phyloP scores from a whole-genome alignment of 35 echinoderm and acorn worm species.

The Ptychodera flava region DNA sequence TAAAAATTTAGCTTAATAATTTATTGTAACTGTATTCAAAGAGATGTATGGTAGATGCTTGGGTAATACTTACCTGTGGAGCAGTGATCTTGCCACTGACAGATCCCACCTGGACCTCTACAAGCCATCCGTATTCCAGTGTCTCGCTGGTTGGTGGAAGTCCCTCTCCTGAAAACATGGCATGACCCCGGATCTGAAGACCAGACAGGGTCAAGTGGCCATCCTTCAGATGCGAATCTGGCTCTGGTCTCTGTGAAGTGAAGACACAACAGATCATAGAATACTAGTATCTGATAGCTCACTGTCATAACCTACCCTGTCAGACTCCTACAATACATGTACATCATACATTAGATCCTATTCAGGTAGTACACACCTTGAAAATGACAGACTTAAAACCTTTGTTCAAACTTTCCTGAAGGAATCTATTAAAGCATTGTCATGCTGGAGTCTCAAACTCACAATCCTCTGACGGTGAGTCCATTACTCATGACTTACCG shows the following conservation, averaged over 20 bases:
- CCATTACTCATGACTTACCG: no score
- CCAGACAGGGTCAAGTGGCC: constrained; percentile 76
- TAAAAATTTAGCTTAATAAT: no score
- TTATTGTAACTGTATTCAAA: no score
- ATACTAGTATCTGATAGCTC: background rate
- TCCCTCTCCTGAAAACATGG: constrained; percentile 90
- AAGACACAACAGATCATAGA: background rate
- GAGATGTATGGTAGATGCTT: no score
- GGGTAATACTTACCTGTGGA: constrained; percentile 80
- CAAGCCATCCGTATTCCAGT: constrained; percentile 91
- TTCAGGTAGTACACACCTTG: no score
- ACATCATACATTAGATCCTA: no score
- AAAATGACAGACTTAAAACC: no score
- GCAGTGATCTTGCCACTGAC: constrained; percentile 68
- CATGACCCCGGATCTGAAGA: constrained; percentile 72
- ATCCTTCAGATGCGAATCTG: constrained; percentile 41
- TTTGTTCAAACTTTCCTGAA: no score
- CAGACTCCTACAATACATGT: no score
- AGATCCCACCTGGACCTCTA: constrained; percentile 79
- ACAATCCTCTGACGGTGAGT: no score
- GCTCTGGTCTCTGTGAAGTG: constrained; percentile 25
- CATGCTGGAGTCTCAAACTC: no score
- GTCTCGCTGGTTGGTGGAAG: constrained; percentile 52
- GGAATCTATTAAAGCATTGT: no score
- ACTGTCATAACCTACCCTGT: background rate